These are phyloP conservation scores for Pangasianodon gigas DNA, from an alignment of 2,113 vertebrate genomes.

Conservation along the genomic window DNA sequence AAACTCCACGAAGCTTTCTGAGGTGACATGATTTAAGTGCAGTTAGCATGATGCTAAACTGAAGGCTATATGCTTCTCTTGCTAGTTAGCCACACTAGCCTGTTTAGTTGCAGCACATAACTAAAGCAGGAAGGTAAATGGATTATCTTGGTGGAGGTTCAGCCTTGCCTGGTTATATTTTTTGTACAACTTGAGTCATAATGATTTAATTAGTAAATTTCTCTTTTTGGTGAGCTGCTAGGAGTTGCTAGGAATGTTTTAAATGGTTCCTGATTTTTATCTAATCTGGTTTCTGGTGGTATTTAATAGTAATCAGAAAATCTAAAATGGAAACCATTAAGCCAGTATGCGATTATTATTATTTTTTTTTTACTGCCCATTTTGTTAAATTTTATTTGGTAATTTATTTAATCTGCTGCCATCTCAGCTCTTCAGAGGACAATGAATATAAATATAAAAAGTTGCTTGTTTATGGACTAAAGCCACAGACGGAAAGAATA, in stretches of 20 bases:
- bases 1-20: not conserved
- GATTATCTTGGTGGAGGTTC: not conserved
- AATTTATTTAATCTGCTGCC: not conserved
- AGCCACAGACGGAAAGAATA: not conserved
- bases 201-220: not conserved
- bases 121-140: not conserved
- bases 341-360: too few relatives aligned
- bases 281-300: not conserved
- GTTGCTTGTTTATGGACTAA: not conserved
- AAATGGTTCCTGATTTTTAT: not conserved
- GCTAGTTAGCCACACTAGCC: not conserved
- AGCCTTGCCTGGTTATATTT: not conserved
- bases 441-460: too few relatives aligned
- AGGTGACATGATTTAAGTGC: not conserved
- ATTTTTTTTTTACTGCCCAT: not conserved
- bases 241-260: not conserved
- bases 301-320: not conserved
- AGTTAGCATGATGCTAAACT: not conserved
- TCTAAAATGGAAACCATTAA: not conserved
- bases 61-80: not conserved
- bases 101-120: not conserved
- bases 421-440: not conserved
- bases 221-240: not conserved
- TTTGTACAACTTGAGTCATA: not conserved
- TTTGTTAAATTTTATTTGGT: too few relatives aligned